Evolutionary conservation across 2,797 vertebrate genomes (phyloP).

Genomic region (Microctenopoma lineatum): DNA sequence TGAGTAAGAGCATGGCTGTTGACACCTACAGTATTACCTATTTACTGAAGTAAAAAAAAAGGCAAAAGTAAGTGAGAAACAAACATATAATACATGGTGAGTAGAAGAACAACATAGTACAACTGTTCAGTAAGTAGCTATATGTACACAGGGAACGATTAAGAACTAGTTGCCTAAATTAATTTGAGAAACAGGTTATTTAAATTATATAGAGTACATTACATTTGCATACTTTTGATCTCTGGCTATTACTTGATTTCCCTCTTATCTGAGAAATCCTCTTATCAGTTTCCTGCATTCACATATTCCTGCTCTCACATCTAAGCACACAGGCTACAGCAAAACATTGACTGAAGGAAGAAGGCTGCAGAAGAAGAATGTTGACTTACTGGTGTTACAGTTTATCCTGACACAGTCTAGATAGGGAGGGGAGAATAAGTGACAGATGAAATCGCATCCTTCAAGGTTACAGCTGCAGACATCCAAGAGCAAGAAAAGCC

Average conservation of each 20-base stretch:
- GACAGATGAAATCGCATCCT: slow-evolving; percentile 99
- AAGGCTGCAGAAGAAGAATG: slow-evolving; percentile 90
- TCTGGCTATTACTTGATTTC: slow-evolving; percentile 59
- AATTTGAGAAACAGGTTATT: slow-evolving; percentile 62
- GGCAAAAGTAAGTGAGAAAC: slow-evolving; percentile 30
- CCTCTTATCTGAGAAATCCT: slow-evolving; percentile 73
- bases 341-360: slow-evolving; percentile 72
- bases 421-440: slow-evolving; percentile 99
- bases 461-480: slow-evolving; percentile 99
- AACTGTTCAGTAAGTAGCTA: slow-evolving; percentile 41
- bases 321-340: slow-evolving; percentile 64
- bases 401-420: slow-evolving; percentile 99
- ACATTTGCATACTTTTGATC: slow-evolving; percentile 77
- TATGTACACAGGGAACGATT: slow-evolving; percentile 42
- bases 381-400: slow-evolving; percentile 99
- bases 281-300: slow-evolving; percentile 69
- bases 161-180: slow-evolving; percentile 49
- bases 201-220: slow-evolving; percentile 60
- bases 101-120: slow-evolving; percentile 37
- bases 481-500: slow-evolving; percentile 96
- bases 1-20: slow-evolving; percentile 68
- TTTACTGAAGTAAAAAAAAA: slow-evolving; percentile 22
- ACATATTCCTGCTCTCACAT: slow-evolving; percentile 62
- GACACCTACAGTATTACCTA: slow-evolving; percentile 22
- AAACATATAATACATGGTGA: slow-evolving; percentile 27